phyloP scores from a whole-genome alignment of 2,113 vertebrate species.

The Zosterops japonicus region DNA sequence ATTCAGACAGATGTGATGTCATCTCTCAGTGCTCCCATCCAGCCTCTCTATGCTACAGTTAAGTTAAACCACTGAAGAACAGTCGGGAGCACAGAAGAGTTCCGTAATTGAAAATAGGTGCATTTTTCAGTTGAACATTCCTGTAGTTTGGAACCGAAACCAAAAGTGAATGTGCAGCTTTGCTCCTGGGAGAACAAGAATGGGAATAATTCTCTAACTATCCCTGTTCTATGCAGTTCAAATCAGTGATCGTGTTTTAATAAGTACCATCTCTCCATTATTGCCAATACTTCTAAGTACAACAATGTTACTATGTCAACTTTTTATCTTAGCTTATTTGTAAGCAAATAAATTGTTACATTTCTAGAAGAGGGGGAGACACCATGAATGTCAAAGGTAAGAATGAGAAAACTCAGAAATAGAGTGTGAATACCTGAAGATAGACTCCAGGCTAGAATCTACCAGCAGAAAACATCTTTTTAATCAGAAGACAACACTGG shows the following conservation, averaged over 20 bases:
- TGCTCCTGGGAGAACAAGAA: neutral
- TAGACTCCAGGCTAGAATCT: neutral
- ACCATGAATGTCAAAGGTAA: neutral
- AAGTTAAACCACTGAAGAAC: neutral
- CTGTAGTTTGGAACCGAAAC: neutral
- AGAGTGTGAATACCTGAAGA: neutral
- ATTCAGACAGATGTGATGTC: slow-evolving; percentile 2
- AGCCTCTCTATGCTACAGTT: neutral
- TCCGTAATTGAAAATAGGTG: neutral
- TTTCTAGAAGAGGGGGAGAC: neutral
- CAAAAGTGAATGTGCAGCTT: neutral
- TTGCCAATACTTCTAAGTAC: neutral
- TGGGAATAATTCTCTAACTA: neutral
- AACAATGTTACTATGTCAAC: neutral
- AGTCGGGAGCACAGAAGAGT: neutral
- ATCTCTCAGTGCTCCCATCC: neutral
- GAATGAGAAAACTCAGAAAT: neutral
- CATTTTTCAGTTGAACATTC: neutral
- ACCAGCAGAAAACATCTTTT: neutral
- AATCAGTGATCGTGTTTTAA: neutral
- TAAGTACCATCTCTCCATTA: neutral
- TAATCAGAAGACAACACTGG: neutral
- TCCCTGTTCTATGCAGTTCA: neutral
- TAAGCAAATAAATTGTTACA: neutral
- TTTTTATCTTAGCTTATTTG: neutral